phyloP scores from a whole-genome alignment of 2,797 vertebrate species.

The Hozukius guyotensis region DNA sequence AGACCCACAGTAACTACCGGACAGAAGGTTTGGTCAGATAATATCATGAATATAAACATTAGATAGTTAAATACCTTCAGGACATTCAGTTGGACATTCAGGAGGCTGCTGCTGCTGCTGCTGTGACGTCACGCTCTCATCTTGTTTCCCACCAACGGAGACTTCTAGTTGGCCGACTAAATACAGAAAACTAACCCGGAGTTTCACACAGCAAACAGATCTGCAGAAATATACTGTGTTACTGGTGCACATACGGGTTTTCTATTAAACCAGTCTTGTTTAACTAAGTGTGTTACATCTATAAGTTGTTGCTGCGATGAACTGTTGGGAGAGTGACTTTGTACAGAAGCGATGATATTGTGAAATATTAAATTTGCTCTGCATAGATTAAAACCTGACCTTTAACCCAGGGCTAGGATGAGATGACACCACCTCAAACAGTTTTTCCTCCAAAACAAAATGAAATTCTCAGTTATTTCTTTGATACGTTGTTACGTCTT shows the following conservation, averaged over 20 bases:
- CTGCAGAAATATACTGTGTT: background rate
- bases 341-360: no score
- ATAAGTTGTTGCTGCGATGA: no score
- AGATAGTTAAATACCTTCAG: conserved; percentile 47
- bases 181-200: conserved; percentile 42
- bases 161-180: conserved; percentile 42
- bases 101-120: background rate
- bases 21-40: rapidly evolving
- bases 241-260: background rate
- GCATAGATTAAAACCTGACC: no score
- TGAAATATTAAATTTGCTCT: no score
- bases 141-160: background rate
- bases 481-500: no score
- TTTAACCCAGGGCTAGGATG: no score
- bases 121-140: conserved; percentile 51
- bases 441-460: no score
- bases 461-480: no score
- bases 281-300: no score
- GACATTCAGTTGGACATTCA: conserved; percentile 12
- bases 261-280: background rate
- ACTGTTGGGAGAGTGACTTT: no score
- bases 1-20: rapidly evolving
- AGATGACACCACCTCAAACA: no score
- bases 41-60: no score
- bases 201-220: background rate